These are phyloP conservation scores for Pardalotus punctatus DNA, from an alignment of 2,113 vertebrate species.

Conservation along the genomic window DNA sequence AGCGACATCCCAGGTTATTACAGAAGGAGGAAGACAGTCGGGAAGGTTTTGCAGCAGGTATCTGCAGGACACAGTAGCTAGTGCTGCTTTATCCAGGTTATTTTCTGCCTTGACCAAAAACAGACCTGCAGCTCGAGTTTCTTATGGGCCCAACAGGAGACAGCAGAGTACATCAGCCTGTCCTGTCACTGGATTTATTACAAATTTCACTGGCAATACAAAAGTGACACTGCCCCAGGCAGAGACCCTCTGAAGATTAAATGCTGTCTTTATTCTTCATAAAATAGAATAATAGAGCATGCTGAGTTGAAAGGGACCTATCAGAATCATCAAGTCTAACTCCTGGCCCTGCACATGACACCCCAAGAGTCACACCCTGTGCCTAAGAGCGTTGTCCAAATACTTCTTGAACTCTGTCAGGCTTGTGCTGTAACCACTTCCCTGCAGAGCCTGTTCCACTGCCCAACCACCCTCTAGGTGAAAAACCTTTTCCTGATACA, in stretches of 20 bases:
- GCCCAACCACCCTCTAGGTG: not conserved
- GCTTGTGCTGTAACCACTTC: not conserved
- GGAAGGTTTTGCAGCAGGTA: not conserved
- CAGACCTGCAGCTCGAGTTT: not conserved
- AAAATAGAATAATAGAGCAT: not conserved
- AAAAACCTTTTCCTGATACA: not conserved
- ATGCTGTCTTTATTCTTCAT: not conserved
- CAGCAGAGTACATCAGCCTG: not conserved
- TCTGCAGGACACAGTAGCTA: not conserved
- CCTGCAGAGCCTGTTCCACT: not conserved
- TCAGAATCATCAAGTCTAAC: not conserved
- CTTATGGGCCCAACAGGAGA: not conserved
- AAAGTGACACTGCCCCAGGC: not conserved
- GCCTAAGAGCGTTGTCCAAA: not conserved
- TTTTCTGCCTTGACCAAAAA: not conserved
- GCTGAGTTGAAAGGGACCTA: not conserved
- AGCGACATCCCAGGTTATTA: not conserved
- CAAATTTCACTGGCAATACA: not conserved
- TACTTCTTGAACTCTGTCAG: not conserved
- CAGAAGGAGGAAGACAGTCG: fast-evolving
- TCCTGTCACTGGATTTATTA: not conserved
- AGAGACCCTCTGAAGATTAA: not conserved
- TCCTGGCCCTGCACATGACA: not conserved
- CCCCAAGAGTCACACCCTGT: not conserved
- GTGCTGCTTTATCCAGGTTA: not conserved